Conservation (phyloP, 92 coral and sea anemone species). For the Chrysogorgia sp. region DNA sequence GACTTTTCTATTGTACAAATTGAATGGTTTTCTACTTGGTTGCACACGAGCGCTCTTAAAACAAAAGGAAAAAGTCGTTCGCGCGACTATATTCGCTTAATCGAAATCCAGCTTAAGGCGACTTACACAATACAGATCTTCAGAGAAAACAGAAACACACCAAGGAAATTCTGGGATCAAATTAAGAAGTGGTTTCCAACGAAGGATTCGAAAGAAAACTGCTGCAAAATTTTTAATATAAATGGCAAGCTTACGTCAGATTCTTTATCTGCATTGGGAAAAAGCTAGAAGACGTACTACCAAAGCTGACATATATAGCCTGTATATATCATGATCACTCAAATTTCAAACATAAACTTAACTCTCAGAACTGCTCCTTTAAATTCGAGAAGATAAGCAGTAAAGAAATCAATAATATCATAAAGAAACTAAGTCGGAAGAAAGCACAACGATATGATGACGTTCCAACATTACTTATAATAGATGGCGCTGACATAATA, state of each 20-base stretch:
- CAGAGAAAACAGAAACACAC: slow-evolving; percentile 27
- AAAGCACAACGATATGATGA: slow-evolving; percentile 34
- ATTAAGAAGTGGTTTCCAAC: slow-evolving; percentile 33
- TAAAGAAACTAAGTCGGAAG: not conserved
- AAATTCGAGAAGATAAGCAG: slow-evolving; percentile 17
- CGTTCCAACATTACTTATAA: too few species aligned
- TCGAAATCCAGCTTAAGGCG: too few species aligned
- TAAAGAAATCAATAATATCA: not conserved
- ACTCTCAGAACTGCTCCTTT: too few species aligned
- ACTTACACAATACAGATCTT: slow-evolving; percentile 1
- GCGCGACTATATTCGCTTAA: too few species aligned
- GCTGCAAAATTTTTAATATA: not conserved
- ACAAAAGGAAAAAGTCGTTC: too few species aligned
- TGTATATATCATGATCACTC: slow-evolving; percentile 28
- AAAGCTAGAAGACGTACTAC: too few species aligned
- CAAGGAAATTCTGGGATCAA: slow-evolving; percentile 16
- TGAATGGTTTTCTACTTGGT: too few species aligned
- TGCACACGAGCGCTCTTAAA: too few species aligned
- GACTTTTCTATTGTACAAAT: too few species aligned
- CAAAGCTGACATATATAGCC: too few species aligned
- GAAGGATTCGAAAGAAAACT: too few species aligned
- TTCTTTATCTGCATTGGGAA: slow-evolving; percentile 1
- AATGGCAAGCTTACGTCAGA: slow-evolving; percentile 6
- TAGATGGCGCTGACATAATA: too few species aligned
- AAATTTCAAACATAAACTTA: not conserved